A percentile compares a stretch with the other conserved stretches of the same genome.
phyloP scores from a whole-genome alignment of 1,140 invertebrate genomes.

The Nephotettix cincticeps region DNA sequence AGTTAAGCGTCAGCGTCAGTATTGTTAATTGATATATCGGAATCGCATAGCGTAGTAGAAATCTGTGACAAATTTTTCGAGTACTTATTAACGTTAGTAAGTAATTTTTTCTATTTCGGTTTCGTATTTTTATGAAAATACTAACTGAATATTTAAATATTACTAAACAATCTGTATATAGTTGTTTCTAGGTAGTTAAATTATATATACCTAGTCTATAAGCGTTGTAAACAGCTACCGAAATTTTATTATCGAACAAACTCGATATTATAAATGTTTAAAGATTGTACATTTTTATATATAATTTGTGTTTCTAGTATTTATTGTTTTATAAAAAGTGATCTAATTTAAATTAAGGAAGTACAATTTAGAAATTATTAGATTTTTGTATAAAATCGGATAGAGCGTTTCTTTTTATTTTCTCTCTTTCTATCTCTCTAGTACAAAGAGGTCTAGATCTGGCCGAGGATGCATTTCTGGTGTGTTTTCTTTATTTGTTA shows the following conservation, averaged over 20 bases:
- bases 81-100: constrained; percentile 24
- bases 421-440: neutral
- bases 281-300: constrained; percentile 18
- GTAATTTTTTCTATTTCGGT: constrained; percentile 13
- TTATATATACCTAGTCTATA: neutral
- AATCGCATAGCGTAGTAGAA: too few species aligned
- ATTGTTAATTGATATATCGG: too few species aligned
- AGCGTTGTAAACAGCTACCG: neutral
- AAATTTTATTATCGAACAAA: constrained; percentile 13
- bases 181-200: neutral
- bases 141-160: constrained; percentile 16
- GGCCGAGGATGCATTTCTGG: constrained; percentile 5
- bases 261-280: constrained; percentile 16
- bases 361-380: constrained; percentile 20
- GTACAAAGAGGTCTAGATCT: neutral
- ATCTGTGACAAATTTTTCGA: constrained; percentile 11
- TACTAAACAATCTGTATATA: neutral
- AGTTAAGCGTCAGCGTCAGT: constrained; percentile 39
- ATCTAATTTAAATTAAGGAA: constrained; percentile 14
- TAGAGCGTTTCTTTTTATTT: neutral
- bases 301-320: constrained; percentile 23
- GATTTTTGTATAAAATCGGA: neutral
- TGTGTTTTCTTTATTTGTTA: constrained; percentile 13
- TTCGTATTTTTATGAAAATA: constrained; percentile 13
- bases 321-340: constrained; percentile 26